Evolutionary conservation across 2,113 vertebrate genomes (phyloP), one percentile per base, ranked within the genome.

Genomic region (Cariama cristata): DNA sequence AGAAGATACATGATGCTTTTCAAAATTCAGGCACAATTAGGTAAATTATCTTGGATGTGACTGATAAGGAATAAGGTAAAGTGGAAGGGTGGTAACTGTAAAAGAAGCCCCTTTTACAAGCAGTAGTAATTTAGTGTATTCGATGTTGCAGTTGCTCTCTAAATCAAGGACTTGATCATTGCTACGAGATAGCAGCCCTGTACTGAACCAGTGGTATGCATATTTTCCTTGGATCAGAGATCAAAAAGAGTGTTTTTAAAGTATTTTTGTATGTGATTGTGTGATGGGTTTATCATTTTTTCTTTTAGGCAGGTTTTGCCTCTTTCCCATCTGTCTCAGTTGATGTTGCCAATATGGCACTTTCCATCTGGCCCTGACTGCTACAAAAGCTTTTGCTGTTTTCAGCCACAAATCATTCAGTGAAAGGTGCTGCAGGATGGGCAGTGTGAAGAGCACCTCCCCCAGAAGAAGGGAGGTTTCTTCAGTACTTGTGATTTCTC

Each of bases 351-450:
- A 96, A 88, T 96, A 94, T 97, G 95, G 95, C 95, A 94, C 91
- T 95, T 96, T 96, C 96, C 97, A 96, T 97, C 96, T 97, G 96
- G 84, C 95, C 95, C 84, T 15, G 77, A 73, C 67, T 96, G 96
- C 96, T 96, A 58, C 91, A 88, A 76, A 96, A 97, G 91, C 95
- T 96, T 97, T 96, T 96, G 96, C 96, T 97, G 97, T 93, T 96
- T 97, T 76, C 96, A 96, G 86, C 84, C 89, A 56, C 89, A 40
- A 52, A 72, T 95, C 89, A 27, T 80, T 81, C 56, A 22, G 86
- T 8, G 69, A 56, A 96, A 97, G 94, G 94, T 96, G 95, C 86
- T 94, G 89, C 23, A 5, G 94, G 91, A 94, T 66, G 91, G 95
- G 94, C 96, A 97, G 93, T 91, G 94, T 89, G 94, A 96, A 86